phyloP scores from a whole-genome alignment of 2,113 vertebrate genomes.

The Paralichthys olivaceus region DNA sequence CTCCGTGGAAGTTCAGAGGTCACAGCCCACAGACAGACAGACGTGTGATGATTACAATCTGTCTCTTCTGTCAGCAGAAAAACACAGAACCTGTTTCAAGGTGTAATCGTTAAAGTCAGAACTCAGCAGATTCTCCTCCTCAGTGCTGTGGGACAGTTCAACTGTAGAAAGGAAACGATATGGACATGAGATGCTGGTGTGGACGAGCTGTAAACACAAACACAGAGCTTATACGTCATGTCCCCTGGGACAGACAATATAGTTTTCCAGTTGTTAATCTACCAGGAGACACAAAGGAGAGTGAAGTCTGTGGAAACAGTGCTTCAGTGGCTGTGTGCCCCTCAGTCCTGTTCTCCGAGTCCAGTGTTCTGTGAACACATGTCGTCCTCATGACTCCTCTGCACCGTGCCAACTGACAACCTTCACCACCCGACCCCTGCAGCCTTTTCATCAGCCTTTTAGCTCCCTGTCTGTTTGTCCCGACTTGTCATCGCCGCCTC shows the following conservation, averaged over 20 bases:
- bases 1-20: constrained; percentile 18
- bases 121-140: neutral
- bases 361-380: no score
- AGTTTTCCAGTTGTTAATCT: no score
- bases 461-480: neutral
- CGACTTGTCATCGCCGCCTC: neutral
- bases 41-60: neutral
- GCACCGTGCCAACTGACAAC: neutral
- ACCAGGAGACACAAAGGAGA: no score
- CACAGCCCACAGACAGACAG: neutral
- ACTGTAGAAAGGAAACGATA: no score
- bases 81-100: neutral
- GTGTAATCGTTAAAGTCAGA: no score
- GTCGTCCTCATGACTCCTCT: no score
- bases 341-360: no score
- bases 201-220: no score
- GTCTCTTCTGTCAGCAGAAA: neutral
- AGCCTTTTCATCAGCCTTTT: neutral
- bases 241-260: no score
- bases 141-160: neutral
- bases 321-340: neutral
- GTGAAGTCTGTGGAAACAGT: no score
- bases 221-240: no score
- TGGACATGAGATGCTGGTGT: no score
- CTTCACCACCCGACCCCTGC: neutral